Evolutionary conservation across 1,140 invertebrate genomes (phyloP).

Genomic region (Archivesica marissinica): DNA sequence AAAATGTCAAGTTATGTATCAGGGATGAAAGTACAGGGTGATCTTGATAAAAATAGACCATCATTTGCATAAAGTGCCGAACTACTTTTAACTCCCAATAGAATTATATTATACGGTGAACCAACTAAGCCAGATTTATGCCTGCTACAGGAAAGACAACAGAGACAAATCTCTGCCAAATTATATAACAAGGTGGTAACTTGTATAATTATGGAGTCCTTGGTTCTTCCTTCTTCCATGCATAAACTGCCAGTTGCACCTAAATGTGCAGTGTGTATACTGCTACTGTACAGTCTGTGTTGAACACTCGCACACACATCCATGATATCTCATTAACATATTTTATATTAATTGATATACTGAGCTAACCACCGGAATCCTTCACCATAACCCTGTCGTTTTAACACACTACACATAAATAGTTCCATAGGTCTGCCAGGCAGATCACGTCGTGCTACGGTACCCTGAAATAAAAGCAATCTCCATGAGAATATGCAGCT

Average conservation of each 20-base stretch:
- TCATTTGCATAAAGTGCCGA: too few relatives aligned
- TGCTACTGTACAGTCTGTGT: neutral
- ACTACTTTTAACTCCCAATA: too few relatives aligned
- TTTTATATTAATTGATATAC: conserved; percentile 79
- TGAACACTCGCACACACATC: conserved; percentile 7
- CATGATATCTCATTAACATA: neutral
- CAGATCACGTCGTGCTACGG: conserved; percentile 93
- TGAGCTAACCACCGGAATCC: conserved; percentile 99
- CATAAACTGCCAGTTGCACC: neutral
- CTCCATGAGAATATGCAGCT: too few relatives aligned
- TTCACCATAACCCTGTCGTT: conserved; percentile 99
- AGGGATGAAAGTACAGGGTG: too few relatives aligned
- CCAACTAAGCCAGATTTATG: too few relatives aligned
- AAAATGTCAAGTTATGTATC: too few relatives aligned
- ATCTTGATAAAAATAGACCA: too few relatives aligned
- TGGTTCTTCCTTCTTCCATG: neutral
- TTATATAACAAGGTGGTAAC: too few relatives aligned
- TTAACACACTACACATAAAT: conserved; percentile 99
- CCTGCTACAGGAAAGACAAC: too few relatives aligned
- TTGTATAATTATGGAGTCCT: neutral
- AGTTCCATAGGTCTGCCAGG: conserved; percentile 98
- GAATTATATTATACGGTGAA: too few relatives aligned
- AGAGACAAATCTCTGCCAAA: too few relatives aligned
- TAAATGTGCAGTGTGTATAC: neutral
- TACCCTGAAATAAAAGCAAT: conserved; percentile 89